Base-by-base conservation (phyloP, 2,797 vertebrate species). In the Leuciscus waleckii region DNA sequence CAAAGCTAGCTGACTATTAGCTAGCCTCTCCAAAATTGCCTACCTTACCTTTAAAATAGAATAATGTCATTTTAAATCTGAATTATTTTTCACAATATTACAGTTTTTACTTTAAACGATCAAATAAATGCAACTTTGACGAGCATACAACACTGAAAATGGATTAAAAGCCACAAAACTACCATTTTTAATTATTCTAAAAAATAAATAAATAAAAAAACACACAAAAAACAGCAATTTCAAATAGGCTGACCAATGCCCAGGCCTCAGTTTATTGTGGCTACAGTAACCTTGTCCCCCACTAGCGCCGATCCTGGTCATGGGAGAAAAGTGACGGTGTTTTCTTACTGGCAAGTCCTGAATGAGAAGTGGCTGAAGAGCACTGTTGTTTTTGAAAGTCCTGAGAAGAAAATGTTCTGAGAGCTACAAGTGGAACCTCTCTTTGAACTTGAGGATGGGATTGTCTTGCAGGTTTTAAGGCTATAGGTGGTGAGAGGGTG, bases 371-470 rank as follows among this genome's bases (percentile, higher is more conserved):
- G 29, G 67, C 56, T 83, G 56, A 88, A 85, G 81, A 83, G 68
- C 49, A 46, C 77, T 76, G 67, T 79, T 83, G 80, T 83, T 81
- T 81, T 74, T 81, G 58, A 58, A 81, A 37, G 70, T 19, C 29
- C 81, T 84, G 51, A 84, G 81, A 78, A 84, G 81, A 82, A 84
- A 69, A 79, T 54, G 61, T 79, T 81, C 81, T 81, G 76, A 93
- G 93, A 92, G 92, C 92, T 93, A 93, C 91, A 93, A 94, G 91
- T 91, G 90, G 84, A 92, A 94, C 91, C 93, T 91, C 86, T 89
- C 91, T 93, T 94, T 95, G 92, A 93, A 93, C 92, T 85, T 39
- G 84, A 89, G 85, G 23, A 43, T 54, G 83, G 80, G n/a, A 91
- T 93, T 91, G 89, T 92, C 91, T 91, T 84, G 89, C 75, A 83